Percentiles rank a stretch among this genome's conserved stretches.
Conservation (phyloP, 2,113 vertebrate genomes). For the Salvelinus fontinalis region DNA sequence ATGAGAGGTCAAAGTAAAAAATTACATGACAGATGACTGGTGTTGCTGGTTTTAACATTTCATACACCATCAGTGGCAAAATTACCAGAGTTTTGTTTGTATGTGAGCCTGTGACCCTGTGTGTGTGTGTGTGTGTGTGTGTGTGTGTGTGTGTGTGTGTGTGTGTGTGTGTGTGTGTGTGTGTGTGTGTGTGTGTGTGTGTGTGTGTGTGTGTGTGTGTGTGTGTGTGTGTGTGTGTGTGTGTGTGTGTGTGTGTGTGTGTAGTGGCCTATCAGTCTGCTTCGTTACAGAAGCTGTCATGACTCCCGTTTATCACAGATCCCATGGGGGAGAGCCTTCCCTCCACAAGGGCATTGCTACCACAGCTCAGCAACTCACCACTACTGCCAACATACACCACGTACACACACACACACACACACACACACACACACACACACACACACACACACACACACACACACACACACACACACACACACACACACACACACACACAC, state of each 20-base stretch:
- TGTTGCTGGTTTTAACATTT: constrained; percentile 39
- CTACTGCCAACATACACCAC: background rate
- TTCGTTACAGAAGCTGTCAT: constrained; percentile 40
- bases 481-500: constrained; percentile 1
- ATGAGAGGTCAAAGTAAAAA: no score
- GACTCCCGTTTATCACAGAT: constrained; percentile 52
- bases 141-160: constrained; percentile 8
- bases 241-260: constrained; percentile 16
- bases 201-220: no score
- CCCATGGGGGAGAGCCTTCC: constrained; percentile 23
- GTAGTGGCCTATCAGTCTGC: background rate
- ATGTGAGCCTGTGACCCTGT: no score
- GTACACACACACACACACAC: background rate
- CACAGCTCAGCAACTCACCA: background rate
- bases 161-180: no score
- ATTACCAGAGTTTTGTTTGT: constrained; percentile 12
- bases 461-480: background rate
- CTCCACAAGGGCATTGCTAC: constrained; percentile 17
- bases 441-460: background rate
- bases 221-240: background rate
- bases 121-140: constrained; percentile 11
- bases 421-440: background rate
- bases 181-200: no score
- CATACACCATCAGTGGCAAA: constrained; percentile 36
- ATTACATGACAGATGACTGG: constrained; percentile 3